Evolutionary conservation across 1,140 invertebrate species (phyloP).

Genomic region (Drosophila cardini): DNA sequence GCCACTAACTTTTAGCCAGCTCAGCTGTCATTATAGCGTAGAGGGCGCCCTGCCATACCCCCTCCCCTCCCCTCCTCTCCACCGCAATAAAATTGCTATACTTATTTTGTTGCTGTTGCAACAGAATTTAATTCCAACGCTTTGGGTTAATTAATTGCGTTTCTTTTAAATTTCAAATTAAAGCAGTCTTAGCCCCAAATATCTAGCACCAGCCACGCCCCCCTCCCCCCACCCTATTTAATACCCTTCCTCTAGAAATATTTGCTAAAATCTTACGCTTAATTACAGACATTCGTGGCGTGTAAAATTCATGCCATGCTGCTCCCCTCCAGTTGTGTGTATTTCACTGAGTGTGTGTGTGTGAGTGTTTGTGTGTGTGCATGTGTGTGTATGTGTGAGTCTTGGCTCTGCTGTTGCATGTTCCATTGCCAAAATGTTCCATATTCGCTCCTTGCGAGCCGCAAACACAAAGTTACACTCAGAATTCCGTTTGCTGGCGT

Average conservation of each 20-base stretch:
- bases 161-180: slow-evolving; percentile 76
- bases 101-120: not conserved
- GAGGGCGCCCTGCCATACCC: too few relatives aligned
- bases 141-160: slow-evolving; percentile 76
- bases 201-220: not conserved
- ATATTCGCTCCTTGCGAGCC: slow-evolving; percentile 51
- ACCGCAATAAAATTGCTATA: not conserved
- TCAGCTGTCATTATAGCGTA: slow-evolving; percentile 33
- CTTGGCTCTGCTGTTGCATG: slow-evolving; percentile 34
- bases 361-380: not conserved
- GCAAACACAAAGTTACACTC: slow-evolving; percentile 55
- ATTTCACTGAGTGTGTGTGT: not conserved
- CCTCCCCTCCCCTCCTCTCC: not conserved
- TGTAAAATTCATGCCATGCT: not conserved
- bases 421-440: slow-evolving; percentile 55
- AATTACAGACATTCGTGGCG: slow-evolving; percentile 61
- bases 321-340: not conserved
- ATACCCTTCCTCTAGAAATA: not conserved
- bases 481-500: slow-evolving; percentile 73
- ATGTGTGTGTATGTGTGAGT: slow-evolving; percentile 8
- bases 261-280: slow-evolving; percentile 51
- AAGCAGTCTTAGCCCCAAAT: slow-evolving; percentile 53
- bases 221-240: not conserved
- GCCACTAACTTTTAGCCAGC: slow-evolving; percentile 25
- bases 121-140: slow-evolving; percentile 60